Evolutionary conservation across 2,888 invertebrate species (phyloP), one percentile per base, ranked within the genome.

Genomic region (Scaptodrosophila latifasciaeformis): DNA sequence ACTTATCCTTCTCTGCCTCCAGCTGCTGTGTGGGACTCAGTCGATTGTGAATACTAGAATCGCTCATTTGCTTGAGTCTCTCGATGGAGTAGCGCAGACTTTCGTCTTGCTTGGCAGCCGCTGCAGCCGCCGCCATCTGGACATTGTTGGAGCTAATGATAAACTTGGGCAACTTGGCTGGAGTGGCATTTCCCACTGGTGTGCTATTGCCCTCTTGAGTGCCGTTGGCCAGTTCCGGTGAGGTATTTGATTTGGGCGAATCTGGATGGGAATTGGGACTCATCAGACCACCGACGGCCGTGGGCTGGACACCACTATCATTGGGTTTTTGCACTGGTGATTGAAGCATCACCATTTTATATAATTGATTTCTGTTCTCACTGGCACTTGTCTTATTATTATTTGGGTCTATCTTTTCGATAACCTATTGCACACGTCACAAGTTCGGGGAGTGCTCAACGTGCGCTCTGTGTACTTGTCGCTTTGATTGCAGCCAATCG

Each of bases 301-400:
- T 65, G 9, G 70, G 56, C 30, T 64, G 65, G 9, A 61, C 42
- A 62, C 67, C 54, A 61, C 63, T 75, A 24, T 75, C 75, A 51
- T 65, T 75, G 30, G 74, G 62, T 57, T 76, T 82, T 77, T 63
- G 81, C 67, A 62, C 77, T 47, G 82, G 83, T 62, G 87, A 84
- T 65, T 86, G 87, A 75, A 87, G 75, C 86, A 86, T 87, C 82
- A 87, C 87, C 87, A 87, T 87, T 51, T 67, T 42, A 30, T 48
- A 21, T n/a, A n/a, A n/a, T n/a, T n/a, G n/a, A n/a, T n/a, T n/a
- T n/a, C n/a, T n/a, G n/a, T n/a, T n/a, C n/a, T n/a, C n/a, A n/a
- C n/a, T n/a, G n/a, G n/a, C n/a, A n/a, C n/a, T n/a, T n/a, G n/a
- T n/a, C n/a, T n/a, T n/a, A n/a, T n/a, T n/a, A n/a, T n/a, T n/a